Conservation (phyloP, 2,888 invertebrate species). For the Zaprionus bogoriensis region DNA sequence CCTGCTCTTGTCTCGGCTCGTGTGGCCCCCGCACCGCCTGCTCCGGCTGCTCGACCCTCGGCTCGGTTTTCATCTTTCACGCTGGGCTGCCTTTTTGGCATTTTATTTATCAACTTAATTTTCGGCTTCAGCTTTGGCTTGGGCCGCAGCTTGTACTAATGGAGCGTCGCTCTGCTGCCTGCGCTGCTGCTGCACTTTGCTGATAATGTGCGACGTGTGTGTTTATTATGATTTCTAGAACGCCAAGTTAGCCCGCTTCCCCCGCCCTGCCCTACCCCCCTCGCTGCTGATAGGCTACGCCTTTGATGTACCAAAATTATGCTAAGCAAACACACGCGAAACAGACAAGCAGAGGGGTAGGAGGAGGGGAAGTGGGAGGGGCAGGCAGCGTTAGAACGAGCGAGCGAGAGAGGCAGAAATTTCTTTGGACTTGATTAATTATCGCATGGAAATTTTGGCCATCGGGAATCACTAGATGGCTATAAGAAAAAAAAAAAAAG, state of each 20-base stretch:
- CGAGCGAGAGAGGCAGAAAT: no score
- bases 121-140: conserved; percentile 71
- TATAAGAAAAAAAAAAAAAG: not conserved
- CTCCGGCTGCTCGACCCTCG: not conserved
- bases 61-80: conserved; percentile 62
- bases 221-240: conserved; percentile 73
- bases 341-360: no score
- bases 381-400: no score
- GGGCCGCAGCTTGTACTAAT: conserved; percentile 50
- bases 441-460: not conserved
- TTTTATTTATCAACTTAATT: conserved; percentile 75
- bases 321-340: no score
- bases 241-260: conserved; percentile 7
- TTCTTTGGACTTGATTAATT: conserved; percentile 2
- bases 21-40: not conserved
- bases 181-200: conserved; percentile 59
- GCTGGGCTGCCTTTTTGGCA: conserved; percentile 58
- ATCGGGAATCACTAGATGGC: no score
- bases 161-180: conserved; percentile 39
- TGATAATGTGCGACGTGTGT: conserved; percentile 74
- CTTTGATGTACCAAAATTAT: no score
- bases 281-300: no score
- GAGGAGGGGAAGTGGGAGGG: no score
- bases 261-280: not conserved
- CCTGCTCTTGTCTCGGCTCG: not conserved